phyloP scores from a whole-genome alignment of 2,888 invertebrate species.

The Clostera curtula region DNA sequence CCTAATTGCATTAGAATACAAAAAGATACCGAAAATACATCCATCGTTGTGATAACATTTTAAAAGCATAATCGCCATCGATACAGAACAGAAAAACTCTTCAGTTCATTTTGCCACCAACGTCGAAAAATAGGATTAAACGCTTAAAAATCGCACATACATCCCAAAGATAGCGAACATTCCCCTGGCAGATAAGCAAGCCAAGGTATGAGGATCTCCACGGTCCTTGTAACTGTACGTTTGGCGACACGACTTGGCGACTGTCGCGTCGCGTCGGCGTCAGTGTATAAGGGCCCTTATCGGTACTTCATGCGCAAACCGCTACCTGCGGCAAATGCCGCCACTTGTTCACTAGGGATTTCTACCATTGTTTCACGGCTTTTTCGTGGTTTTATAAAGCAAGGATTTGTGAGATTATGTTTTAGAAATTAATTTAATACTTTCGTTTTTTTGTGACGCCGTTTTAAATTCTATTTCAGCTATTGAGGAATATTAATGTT shows the following conservation, averaged over 20 bases:
- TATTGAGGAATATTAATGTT: too few species aligned
- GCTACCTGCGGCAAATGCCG: constrained; percentile 34
- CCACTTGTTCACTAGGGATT: constrained; percentile 50
- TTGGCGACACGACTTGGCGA: constrained; percentile 31
- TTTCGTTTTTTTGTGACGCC: too few species aligned
- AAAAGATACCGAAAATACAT: too few species aligned
- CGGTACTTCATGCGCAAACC: constrained; percentile 47
- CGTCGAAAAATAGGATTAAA: background rate
- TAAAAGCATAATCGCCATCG: too few species aligned
- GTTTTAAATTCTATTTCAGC: too few species aligned
- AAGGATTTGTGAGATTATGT: constrained; percentile 8
- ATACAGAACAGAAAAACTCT: background rate
- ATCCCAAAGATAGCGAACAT: background rate
- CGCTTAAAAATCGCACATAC: background rate
- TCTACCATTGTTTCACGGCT: constrained; percentile 32
- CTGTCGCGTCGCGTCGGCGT: constrained; percentile 24
- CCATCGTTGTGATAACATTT: too few species aligned
- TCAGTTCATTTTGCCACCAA: background rate
- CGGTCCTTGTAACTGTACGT: constrained; percentile 4
- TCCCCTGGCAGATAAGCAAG: background rate
- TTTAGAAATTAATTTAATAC: background rate
- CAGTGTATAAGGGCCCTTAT: constrained; percentile 33
- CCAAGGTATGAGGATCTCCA: background rate
- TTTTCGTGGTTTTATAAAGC: constrained; percentile 9
- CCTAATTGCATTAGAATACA: too few species aligned